These are phyloP conservation scores for Poecilia wingei DNA, from an alignment of 2,797 vertebrate species.

Conservation along the genomic window DNA sequence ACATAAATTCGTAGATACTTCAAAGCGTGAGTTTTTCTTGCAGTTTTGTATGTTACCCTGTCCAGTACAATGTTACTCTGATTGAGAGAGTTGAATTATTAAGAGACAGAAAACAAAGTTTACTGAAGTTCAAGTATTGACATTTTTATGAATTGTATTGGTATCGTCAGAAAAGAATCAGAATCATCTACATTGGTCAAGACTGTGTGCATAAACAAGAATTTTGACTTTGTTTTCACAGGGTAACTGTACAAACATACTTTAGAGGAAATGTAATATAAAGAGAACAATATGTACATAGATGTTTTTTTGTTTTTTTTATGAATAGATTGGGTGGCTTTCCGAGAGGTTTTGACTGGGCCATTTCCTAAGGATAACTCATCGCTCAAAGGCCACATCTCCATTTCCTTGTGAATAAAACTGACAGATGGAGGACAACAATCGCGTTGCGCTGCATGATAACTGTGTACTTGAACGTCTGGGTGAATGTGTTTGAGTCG, in stretches of 20 bases:
- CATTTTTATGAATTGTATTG: neutral
- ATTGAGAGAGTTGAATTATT: neutral
- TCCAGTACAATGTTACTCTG: neutral
- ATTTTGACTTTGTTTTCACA: too few relatives aligned
- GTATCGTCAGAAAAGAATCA: neutral
- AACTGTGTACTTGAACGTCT: slow-evolving; percentile 38
- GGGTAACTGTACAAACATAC: too few relatives aligned
- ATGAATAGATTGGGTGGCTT: slow-evolving; percentile 48
- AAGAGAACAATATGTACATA: too few relatives aligned
- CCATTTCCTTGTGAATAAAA: slow-evolving; percentile 77
- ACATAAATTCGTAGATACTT: neutral
- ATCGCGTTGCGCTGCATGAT: slow-evolving; percentile 66
- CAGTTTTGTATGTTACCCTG: too few relatives aligned
- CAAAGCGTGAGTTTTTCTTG: neutral
- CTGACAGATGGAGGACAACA: slow-evolving; percentile 76
- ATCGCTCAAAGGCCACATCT: slow-evolving; percentile 72
- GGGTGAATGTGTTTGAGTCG: slow-evolving; percentile 23
- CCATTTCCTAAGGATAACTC: slow-evolving; percentile 59
- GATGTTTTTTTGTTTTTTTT: neutral
- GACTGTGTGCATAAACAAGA: neutral
- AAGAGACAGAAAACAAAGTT: neutral
- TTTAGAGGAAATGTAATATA: too few relatives aligned
- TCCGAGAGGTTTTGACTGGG: slow-evolving; percentile 44
- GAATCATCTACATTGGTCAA: neutral
- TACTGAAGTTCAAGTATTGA: neutral